phyloP scores from a whole-genome alignment of 1,140 invertebrate genomes.

The Microplitis demolitor region DNA sequence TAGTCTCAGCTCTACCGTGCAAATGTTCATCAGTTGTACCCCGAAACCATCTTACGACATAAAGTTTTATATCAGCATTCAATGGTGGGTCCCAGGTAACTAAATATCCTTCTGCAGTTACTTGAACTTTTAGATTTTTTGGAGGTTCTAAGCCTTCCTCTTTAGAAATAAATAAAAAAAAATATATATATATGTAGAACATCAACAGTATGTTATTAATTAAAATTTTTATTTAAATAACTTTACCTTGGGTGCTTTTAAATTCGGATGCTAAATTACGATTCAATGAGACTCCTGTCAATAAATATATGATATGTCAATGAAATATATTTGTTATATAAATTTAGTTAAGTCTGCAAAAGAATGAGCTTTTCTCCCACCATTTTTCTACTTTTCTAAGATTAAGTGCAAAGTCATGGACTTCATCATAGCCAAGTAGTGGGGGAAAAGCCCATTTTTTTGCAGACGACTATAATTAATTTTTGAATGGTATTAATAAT shows the following conservation, averaged over 20 bases:
- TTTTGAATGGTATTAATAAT: too few relatives aligned
- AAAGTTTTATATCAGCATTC: conserved; percentile 65
- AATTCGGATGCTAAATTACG: conserved; percentile 53
- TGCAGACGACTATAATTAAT: too few relatives aligned
- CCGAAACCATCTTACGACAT: conserved; percentile 68
- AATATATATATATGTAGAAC: not conserved
- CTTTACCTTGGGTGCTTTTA: conserved; percentile 39
- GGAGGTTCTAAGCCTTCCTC: conserved; percentile 66
- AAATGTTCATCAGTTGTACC: conserved; percentile 66
- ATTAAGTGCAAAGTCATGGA: too few relatives aligned
- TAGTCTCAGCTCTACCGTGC: conserved; percentile 67
- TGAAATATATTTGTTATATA: too few relatives aligned
- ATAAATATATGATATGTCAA: not conserved
- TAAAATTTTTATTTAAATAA: not conserved
- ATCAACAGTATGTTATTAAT: conserved; percentile 9
- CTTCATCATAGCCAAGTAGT: too few relatives aligned
- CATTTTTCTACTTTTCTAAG: too few relatives aligned
- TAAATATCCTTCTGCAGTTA: conserved; percentile 68
- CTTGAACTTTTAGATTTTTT: conserved; percentile 68
- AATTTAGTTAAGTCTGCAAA: too few relatives aligned
- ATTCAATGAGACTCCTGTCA: conserved; percentile 38
- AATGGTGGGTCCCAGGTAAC: conserved; percentile 76
- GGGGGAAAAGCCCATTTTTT: too few relatives aligned
- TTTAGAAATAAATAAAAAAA: conserved; percentile 26
- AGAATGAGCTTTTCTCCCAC: too few relatives aligned